Percentiles rank a stretch among this genome's conserved stretches.
Evolutionary conservation across 2,888 invertebrate species (phyloP).

Genomic region (Salpingus planirostris): DNA sequence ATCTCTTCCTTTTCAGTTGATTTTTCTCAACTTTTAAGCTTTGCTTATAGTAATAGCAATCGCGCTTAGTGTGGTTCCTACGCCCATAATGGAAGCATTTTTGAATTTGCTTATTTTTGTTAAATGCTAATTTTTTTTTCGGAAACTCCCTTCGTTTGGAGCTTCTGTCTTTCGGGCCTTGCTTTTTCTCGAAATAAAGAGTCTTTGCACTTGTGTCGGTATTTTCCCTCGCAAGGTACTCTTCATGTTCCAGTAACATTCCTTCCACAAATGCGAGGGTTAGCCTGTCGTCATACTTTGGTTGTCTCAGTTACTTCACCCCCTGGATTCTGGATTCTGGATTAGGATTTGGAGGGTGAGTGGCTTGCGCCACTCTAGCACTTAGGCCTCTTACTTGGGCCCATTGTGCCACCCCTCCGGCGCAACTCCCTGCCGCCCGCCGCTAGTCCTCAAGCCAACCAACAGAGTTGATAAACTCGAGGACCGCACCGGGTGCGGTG

Average conservation of each 20-base stretch:
- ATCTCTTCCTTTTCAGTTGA: not conserved
- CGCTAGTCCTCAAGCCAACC: too few species aligned
- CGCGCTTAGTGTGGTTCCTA: not conserved
- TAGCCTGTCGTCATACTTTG: not conserved
- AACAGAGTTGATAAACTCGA: too few species aligned
- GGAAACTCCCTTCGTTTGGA: not conserved
- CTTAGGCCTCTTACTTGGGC: too few species aligned
- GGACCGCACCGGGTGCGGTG: too few species aligned
- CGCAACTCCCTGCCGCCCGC: too few species aligned
- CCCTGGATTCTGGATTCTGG: too few species aligned
- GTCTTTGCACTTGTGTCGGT: not conserved
- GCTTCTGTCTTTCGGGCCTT: not conserved
- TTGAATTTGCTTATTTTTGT: not conserved
- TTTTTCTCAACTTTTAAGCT: not conserved
- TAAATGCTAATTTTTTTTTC: not conserved
- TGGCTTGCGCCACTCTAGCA: too few species aligned
- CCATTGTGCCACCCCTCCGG: too few species aligned
- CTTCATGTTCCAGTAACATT: not conserved
- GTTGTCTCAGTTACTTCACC: too few species aligned
- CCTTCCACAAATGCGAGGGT: not conserved
- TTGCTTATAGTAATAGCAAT: not conserved
- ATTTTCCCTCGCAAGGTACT: not conserved
- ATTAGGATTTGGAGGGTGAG: too few species aligned
- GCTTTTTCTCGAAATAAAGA: not conserved
- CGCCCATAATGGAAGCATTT: not conserved